phyloP scores from a whole-genome alignment of 2,888 invertebrate species.

The Dasypolia templi region DNA sequence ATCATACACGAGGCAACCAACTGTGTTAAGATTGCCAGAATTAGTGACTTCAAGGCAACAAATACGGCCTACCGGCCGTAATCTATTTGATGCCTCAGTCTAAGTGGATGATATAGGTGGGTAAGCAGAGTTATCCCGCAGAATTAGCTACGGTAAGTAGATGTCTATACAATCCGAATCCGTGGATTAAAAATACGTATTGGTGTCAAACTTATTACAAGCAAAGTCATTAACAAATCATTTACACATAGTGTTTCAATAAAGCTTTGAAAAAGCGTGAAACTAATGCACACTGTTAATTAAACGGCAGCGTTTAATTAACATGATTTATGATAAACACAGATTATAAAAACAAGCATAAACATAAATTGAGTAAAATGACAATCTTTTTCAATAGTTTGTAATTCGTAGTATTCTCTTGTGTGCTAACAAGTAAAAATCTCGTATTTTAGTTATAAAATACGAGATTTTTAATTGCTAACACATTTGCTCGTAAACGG shows the following conservation, averaged over 20 bases:
- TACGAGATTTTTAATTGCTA: too few species aligned
- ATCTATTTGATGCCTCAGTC: neutral
- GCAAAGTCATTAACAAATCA: neutral
- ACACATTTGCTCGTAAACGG: too few species aligned
- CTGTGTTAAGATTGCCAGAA: neutral
- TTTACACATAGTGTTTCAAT: neutral
- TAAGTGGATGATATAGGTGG: too few species aligned
- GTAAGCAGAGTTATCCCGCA: too few species aligned
- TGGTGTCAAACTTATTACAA: too few species aligned
- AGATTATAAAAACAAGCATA: neutral
- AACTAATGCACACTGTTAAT: constrained; percentile 23
- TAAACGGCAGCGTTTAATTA: constrained; percentile 14
- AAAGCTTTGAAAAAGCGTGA: neutral
- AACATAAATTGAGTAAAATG: neutral
- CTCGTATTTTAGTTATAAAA: too few species aligned
- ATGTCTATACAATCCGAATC: too few species aligned
- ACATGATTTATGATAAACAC: neutral
- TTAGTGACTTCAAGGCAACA: too few species aligned
- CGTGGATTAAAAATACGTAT: too few species aligned
- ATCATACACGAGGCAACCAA: too few species aligned
- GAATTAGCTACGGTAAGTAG: too few species aligned
- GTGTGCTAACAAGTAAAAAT: neutral
- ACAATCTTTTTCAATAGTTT: neutral
- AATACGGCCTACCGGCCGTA: neutral
- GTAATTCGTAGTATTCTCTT: neutral